Evolutionary conservation across 2,797 vertebrate species (phyloP).

Genomic region (Sebastes variabilis): DNA sequence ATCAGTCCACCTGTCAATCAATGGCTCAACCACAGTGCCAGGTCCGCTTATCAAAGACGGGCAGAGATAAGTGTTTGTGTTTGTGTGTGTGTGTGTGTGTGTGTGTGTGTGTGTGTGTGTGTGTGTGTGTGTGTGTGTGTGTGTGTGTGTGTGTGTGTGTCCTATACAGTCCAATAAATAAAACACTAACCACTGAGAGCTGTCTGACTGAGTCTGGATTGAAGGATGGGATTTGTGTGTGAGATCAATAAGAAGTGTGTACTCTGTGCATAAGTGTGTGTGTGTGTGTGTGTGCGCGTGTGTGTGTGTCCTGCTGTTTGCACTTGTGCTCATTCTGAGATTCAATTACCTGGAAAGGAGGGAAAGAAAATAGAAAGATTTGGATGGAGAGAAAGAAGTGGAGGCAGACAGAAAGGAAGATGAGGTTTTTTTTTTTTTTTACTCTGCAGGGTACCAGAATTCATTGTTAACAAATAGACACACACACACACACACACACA

Average conservation of each 20-base stretch:
- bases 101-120: conserved; percentile 3
- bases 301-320: conserved; percentile 9
- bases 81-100: no score
- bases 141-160: neutral
- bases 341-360: conserved; percentile 28
- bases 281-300: neutral
- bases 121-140: neutral
- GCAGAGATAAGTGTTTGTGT: conserved; percentile 1
- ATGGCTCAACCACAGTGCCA: neutral
- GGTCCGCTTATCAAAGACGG: conserved; percentile 17
- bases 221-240: conserved; percentile 23
- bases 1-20: conserved; percentile 65
- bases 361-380: conserved; percentile 2
- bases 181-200: conserved; percentile 40
- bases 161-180: conserved; percentile 40
- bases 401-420: neutral
- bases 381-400: neutral
- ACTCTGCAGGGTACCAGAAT: neutral
- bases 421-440: neutral
- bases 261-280: neutral
- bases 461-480: neutral
- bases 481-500: neutral
- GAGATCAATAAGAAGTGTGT: conserved; percentile 39
- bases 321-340: conserved; percentile 1
- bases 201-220: conserved; percentile 29